These are phyloP conservation scores for Pseudotriccus pelzelni DNA, from an alignment of 2,797 vertebrate species.

Conservation along the genomic window DNA sequence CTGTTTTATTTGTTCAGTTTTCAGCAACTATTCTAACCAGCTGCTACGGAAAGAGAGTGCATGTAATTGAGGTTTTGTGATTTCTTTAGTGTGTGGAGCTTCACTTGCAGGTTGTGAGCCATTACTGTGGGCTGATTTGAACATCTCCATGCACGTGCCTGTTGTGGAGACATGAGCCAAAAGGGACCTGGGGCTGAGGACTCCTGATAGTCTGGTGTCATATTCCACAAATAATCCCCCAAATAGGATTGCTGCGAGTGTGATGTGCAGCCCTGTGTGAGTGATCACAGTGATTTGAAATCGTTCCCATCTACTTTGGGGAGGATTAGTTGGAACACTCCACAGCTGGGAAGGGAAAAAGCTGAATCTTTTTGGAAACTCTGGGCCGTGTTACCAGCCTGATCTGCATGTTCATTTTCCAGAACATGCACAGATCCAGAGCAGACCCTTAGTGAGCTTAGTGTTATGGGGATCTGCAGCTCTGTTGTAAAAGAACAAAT, in stretches of 20 bases:
- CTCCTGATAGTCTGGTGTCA: background rate
- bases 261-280: background rate
- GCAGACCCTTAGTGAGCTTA: background rate
- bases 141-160: accelerated
- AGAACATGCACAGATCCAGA: background rate
- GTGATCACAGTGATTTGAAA: background rate
- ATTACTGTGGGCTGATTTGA: background rate
- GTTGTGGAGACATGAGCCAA: background rate
- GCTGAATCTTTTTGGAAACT: background rate
- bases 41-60: background rate
- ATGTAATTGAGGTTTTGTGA: background rate
- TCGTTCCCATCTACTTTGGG: background rate
- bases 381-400: background rate
- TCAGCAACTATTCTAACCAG: background rate
- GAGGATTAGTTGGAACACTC: background rate
- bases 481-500: background rate
- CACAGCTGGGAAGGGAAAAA: background rate
- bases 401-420: background rate
- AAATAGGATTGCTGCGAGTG: background rate
- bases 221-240: background rate
- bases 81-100: background rate
- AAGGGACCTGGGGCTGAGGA: background rate
- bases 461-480: background rate
- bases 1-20: background rate
- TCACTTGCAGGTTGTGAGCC: background rate